Evolutionary conservation across 2,113 vertebrate genomes (phyloP), one percentile per base, ranked within the genome.

Genomic region (Varanus komodoensis): DNA sequence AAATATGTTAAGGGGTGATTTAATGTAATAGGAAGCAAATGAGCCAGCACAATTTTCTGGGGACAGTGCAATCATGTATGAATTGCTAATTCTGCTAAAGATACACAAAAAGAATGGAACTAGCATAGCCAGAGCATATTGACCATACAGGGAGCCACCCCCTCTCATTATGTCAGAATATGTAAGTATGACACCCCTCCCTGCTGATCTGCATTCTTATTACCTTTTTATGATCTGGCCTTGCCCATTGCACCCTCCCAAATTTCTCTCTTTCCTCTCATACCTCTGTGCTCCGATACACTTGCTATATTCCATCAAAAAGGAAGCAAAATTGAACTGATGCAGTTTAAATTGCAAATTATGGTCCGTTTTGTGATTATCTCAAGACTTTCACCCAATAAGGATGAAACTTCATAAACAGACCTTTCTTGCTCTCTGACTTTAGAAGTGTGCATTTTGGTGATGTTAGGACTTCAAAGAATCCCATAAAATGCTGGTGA

Each of bases 1-100:
- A 38, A 38, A 90, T 68, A 17, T 79, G 12, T 78, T 79, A 50
- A 38, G 67, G 48, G 52, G 25, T 89, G 79, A 82, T 89, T 80
- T 38, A 69, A 71, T 90, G 57, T 71, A 86, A 57, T 86, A 90
- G 32, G 19, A 44, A 90, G 27, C 32, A 89, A 85, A 34, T 79
- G 64, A 61, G 27, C 15, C 29, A 44, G 64, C 48, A 80, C 25
- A 54, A 54, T 90, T 86, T 80, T 86, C 57, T 89, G 61, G 48
- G 34, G 82, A 14, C 64, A 44, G 48, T 79, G 5, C n/a, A 57
- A 71, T 77, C 69, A 67, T 77, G 54, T 89, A 84, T 25, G n/a
- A 79, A 85, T 69, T 29, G 38, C 73, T 89, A 68, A 79, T 78
- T 68, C 25, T 14, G 38, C 54, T 89, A 54, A 89, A 89, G 64